Base-by-base conservation (phyloP, 2,113 vertebrate genomes). In the Toxotes jaculatrix region DNA sequence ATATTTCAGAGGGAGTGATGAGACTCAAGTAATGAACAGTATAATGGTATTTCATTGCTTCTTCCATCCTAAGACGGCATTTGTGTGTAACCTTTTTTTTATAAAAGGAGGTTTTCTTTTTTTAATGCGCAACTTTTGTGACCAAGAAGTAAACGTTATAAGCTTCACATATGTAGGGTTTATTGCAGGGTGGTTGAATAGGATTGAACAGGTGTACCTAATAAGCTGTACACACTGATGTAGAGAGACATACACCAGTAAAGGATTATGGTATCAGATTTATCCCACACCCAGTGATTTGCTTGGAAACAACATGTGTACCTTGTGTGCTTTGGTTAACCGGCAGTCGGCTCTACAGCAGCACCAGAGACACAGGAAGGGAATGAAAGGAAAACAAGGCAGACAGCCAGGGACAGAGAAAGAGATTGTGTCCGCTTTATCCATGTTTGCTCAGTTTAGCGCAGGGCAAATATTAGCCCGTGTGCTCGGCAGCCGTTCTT, bases 401-500 rank as follows among this genome's bases (percentile, higher is more conserved):
- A 63, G 78, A 69, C 60, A 60, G 87, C 84, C 81, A 79, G 79
- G 84, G 73, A 87, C 81, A 65, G 65, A 88, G 56, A 70, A 80
- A 76, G 83, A 78, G 81, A 92, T 86, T 91, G 85, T 87, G 82
- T 89, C 80, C 72, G 51, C 77, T 90, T 92, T 93, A 92, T 93
- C 91, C 88, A 1, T 89, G 92, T 94, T 92, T 93, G 92, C 91
- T 90, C 91, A 92, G 91, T 91, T 91, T 82, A 92, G 92, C 82
- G 16, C 68, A 17, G 74, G 59, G 85, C 83, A 93, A 94, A 93
- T 92, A 94, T 93, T 93, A 91, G 90, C 78, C 65, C 0, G 65
- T 85, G 82, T 71, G 80, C 85, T 85, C 59, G 34, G 78, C 82
- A 72, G 84, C 87, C 53, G 84, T 89, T 91, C 80, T 72, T 57